phyloP scores from a whole-genome alignment of 1,140 invertebrate genomes.

The Listronotus oregonensis region DNA sequence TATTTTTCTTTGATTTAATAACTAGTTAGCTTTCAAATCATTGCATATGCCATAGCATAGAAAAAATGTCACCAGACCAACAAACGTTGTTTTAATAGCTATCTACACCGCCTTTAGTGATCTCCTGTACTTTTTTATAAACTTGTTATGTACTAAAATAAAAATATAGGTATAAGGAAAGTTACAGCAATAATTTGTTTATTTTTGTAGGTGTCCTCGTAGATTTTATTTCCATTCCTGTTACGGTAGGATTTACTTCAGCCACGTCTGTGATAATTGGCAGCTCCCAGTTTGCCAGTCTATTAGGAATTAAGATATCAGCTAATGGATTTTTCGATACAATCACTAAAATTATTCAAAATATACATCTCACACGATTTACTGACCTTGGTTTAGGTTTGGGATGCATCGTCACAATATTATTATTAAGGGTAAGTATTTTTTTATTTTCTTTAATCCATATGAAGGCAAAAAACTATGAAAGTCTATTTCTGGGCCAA shows the following conservation, averaged over 20 bases:
- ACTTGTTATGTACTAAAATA: too few species aligned
- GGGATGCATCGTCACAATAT: slow-evolving; percentile 69
- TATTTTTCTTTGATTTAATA: too few species aligned
- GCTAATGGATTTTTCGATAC: slow-evolving; percentile 75
- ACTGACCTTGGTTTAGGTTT: slow-evolving; percentile 74
- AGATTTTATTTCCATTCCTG: slow-evolving; percentile 92
- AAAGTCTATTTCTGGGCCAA: too few species aligned
- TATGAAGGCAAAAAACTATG: too few species aligned
- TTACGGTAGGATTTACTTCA: slow-evolving; percentile 92
- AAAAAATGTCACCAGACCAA: too few species aligned
- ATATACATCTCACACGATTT: slow-evolving; percentile 66
- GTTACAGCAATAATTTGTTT: not conserved
- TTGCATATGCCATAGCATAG: too few species aligned
- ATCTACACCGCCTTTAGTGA: too few species aligned
- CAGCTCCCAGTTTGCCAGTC: slow-evolving; percentile 82
- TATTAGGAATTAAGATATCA: slow-evolving; percentile 77
- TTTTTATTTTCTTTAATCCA: too few species aligned
- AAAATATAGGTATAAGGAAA: too few species aligned
- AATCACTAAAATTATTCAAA: slow-evolving; percentile 64
- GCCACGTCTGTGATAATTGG: slow-evolving; percentile 92
- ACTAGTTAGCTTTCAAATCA: too few species aligned
- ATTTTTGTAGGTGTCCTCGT: slow-evolving; percentile 80
- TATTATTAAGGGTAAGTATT: slow-evolving; percentile 71
- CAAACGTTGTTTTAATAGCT: too few species aligned
- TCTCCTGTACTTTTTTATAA: too few species aligned